Percentiles rank a stretch among this genome's conserved stretches.
Evolutionary conservation across 1,140 invertebrate genomes (phyloP).

Genomic region (Cotesia typhae): DNA sequence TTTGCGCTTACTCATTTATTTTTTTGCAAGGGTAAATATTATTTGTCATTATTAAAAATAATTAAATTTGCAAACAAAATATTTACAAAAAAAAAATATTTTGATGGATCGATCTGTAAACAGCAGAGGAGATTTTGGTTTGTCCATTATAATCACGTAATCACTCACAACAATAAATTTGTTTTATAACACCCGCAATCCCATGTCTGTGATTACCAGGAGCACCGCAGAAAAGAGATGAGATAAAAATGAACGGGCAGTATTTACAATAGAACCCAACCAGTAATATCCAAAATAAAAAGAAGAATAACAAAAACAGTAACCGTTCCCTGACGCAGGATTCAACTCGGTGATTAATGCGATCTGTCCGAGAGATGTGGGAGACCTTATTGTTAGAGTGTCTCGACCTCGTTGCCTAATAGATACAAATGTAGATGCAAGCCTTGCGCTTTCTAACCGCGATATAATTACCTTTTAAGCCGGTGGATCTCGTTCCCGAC

Average conservation of each 20-base stretch:
- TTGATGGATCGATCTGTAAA: too few species aligned
- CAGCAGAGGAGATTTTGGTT: too few species aligned
- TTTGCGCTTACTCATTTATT: background rate
- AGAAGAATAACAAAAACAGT: background rate
- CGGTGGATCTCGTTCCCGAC: constrained; percentile 15
- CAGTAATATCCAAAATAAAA: too few species aligned
- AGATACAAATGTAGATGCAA: constrained; percentile 52
- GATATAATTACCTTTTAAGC: constrained; percentile 48
- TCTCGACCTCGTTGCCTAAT: constrained; percentile 41
- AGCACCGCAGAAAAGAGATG: background rate
- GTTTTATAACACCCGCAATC: too few species aligned
- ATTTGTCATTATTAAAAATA: background rate
- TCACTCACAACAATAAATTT: background rate
- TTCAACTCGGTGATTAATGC: constrained; percentile 36
- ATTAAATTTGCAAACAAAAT: background rate
- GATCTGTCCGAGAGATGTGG: constrained; percentile 28
- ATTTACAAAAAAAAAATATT: too few species aligned
- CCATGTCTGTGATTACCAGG: background rate
- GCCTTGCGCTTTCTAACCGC: constrained; percentile 31
- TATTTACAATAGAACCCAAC: constrained; percentile 5
- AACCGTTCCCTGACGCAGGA: constrained; percentile 7
- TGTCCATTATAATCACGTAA: constrained; percentile 3
- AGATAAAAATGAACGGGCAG: background rate
- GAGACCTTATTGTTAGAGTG: constrained; percentile 46
- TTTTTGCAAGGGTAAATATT: background rate